Evolutionary conservation across 2,797 vertebrate genomes (phyloP).

Genomic region (Cyclopterus lumpus): DNA sequence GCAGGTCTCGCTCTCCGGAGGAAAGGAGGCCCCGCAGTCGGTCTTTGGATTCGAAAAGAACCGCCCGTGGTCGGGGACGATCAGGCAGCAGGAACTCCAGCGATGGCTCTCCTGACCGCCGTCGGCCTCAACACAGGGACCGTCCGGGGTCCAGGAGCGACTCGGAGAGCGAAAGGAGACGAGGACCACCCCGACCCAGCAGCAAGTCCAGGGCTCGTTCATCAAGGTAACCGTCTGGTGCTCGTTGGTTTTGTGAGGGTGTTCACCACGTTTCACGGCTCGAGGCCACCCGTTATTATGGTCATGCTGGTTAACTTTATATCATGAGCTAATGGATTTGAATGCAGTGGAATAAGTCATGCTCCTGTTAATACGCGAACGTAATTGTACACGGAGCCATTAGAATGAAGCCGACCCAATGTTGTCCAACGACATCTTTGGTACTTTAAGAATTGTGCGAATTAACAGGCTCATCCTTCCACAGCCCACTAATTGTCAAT

Average conservation of each 20-base stretch:
- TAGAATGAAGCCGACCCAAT: too few species aligned
- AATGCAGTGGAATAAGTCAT: not conserved
- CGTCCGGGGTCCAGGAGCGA: constrained; percentile 64
- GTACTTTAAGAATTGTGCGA: not conserved
- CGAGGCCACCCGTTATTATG: not conserved
- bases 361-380: not conserved
- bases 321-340: not conserved
- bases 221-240: constrained; percentile 62
- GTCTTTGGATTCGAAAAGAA: constrained; percentile 55
- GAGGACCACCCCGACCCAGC: constrained; percentile 11
- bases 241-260: accelerated
- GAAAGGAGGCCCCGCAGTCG: constrained; percentile 59
- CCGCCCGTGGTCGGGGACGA: constrained; percentile 49
- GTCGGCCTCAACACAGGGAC: constrained; percentile 55
- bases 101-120: constrained; percentile 60
- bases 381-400: too few species aligned
- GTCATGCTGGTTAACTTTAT: not conserved
- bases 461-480: not conserved
- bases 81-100: constrained; percentile 71
- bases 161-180: constrained; percentile 64
- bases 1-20: constrained; percentile 68
- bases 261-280: not conserved
- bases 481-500: not conserved
- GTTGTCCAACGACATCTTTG: not conserved
- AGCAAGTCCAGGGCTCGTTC: constrained; percentile 65